Evolutionary conservation across 2,113 vertebrate genomes (phyloP), one percentile per base, ranked within the genome.

Genomic region (Colaptes auratus): DNA sequence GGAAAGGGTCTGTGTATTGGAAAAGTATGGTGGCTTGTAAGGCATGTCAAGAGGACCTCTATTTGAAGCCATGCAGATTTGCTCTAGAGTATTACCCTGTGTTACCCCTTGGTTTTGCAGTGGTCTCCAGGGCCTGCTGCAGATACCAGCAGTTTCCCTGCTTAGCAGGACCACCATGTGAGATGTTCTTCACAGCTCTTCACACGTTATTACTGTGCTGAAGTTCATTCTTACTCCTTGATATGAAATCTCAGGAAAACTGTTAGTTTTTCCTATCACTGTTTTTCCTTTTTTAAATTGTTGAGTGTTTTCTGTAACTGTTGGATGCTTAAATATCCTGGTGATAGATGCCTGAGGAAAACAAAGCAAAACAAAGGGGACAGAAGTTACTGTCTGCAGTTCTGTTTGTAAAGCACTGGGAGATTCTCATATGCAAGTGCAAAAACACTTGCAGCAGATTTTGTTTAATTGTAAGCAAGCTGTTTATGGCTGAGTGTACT

Each of bases 391-490:
- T 64, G 35, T 42, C 67, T 86, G 52, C 30, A 31, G 56, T 52
- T 16, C 5, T 28, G 12, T 73, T 87, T 70, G 39, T 48, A 14
- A 79, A 87, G 35, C 2, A 0, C 15, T 61, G 27, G 58, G 88
- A 89, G 66, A 63, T 79, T 63, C 66, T 92, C 3, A 0, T 15
- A 24, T 0, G 1, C 0, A 1, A 83, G 13, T 24, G 10, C 35
- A 27, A 86, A 86, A 89, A 27, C 65, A 17, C 61, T 84, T 65
- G 35, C 39, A 79, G 59, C 79, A 85, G 69, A 31, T 83, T 90
- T 94, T 73, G 27, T 85, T 91, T 77, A 70, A 52, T 82, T 86
- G 53, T 73, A 83, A 89, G 31, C 46, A 77, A 59, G 59, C 63
- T 79, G 52, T 65, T 96, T 59, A 20, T 14, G 46, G 20, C 20